Conservation (phyloP, 2,888 invertebrate species). For the Biston betularia region DNA sequence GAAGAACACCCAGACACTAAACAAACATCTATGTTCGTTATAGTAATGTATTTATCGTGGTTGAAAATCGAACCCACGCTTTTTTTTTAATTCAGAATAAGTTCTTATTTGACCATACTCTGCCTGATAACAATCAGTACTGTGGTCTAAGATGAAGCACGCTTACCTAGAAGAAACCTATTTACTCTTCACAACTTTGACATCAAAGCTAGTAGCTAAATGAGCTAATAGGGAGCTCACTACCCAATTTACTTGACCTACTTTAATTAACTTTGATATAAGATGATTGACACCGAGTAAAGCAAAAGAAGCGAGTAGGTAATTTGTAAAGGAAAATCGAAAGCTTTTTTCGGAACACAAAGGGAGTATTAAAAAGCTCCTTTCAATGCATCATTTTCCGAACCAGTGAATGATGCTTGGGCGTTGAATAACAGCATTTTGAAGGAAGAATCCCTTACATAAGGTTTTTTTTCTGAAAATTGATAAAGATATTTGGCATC, state of each 20-base stretch:
- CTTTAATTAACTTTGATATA: slow-evolving; percentile 2
- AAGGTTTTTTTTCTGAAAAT: slow-evolving; percentile 1
- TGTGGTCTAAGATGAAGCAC: no score
- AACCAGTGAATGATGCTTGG: slow-evolving; percentile 17
- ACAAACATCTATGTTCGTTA: no score
- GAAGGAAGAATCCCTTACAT: slow-evolving; percentile 14
- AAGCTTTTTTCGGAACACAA: slow-evolving; percentile 12
- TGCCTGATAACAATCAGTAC: no score
- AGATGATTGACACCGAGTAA: neutral
- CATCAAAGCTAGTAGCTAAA: no score
- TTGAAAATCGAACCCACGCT: no score
- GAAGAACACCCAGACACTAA: no score
- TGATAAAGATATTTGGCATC: neutral
- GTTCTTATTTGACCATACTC: no score
- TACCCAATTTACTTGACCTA: neutral
- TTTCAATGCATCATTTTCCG: slow-evolving; percentile 16
- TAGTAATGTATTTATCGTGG: no score
- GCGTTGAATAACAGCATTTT: slow-evolving; percentile 8
- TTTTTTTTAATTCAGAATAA: no score
- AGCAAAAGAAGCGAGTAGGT: neutral
- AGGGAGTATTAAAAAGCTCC: slow-evolving; percentile 9
- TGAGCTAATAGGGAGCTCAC: no score
- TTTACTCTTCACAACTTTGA: no score
- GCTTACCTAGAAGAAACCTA: no score
- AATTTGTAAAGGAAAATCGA: slow-evolving; percentile 6